Evolutionary conservation across 1,140 invertebrate genomes (phyloP), one percentile per base, ranked within the genome.

Genomic region (Cotesia chilonis): DNA sequence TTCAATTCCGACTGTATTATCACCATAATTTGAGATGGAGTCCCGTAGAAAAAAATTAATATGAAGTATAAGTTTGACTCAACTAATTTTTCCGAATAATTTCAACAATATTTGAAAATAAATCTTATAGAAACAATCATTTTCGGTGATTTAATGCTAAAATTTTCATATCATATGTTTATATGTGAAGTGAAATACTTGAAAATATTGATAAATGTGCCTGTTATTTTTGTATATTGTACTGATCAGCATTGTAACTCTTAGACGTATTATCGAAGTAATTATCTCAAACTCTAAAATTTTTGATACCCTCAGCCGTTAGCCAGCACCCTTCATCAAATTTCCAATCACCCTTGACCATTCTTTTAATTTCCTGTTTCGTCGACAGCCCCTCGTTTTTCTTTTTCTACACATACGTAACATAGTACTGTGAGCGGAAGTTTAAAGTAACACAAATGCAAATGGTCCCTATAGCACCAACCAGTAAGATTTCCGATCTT

Each of bases 311-410:
- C 51, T 51, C 65, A 36, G 28, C 68, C 68, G 41, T 6, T 47
- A 47, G 36, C 41, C 6, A 74, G 71, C 74, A 82, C 82, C 83
- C 82, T 82, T 78, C 81, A 79, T 85, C 83, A 84, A 85, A 85
- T 84, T 85, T 84, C 85, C 84, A 84, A 84, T 85, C 82, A 82
- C 80, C 79, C 81, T 78, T 78, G 66, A 76, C 80, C 77, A 77
- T 78, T 83, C 77, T 78, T 77, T 83, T 84, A 77, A 82, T 85
- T 86, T 85, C 83, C 83, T 84, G 82, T 78, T 69, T 75, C 74
- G 77, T 63, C 74, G 72, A 71, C 72, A 64, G 65, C 72, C 78
- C 72, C 72, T 75, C 71, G 71, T 60, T 66, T 68, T 63, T 68
- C 68, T 52, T 69, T 14, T 61, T 65, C 36, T 68, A 4, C 67